These are phyloP conservation scores for Halichoerus grypus DNA, from an alignment of 2,113 vertebrate genomes.

Conservation along the genomic window DNA sequence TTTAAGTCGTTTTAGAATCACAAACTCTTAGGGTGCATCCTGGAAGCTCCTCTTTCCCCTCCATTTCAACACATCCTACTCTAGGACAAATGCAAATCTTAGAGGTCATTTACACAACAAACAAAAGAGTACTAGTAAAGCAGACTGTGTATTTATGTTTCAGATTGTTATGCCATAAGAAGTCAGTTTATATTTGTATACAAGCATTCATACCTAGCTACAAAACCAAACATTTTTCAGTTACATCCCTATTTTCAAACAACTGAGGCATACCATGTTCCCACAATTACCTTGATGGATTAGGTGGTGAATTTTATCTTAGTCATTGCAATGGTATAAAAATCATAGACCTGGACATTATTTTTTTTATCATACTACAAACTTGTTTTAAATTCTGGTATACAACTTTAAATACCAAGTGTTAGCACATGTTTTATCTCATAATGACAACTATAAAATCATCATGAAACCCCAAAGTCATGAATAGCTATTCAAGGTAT, in stretches of 20 bases:
- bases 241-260: conserved; percentile 28
- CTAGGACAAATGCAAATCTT: not conserved
- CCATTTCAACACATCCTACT: not conserved
- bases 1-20: not conserved
- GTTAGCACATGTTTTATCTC: conserved; percentile 33
- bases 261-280: not conserved
- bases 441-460: conserved; percentile 52
- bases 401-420: conserved; percentile 29
- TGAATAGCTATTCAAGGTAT: conserved; percentile 9
- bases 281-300: conserved; percentile 35
- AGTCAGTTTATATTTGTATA: conserved; percentile 9
- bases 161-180: conserved; percentile 21
- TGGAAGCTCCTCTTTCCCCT: not conserved
- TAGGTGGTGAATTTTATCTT: conserved; percentile 34
- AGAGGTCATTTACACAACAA: not conserved
- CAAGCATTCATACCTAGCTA: not conserved
- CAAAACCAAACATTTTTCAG: conserved; percentile 37
- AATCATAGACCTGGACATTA: not conserved
- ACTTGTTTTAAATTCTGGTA: conserved; percentile 28
- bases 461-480: not conserved
- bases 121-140: not conserved
- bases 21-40: not conserved
- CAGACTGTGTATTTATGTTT: not conserved
- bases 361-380: not conserved
- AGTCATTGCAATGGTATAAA: conserved; percentile 24